These are phyloP conservation scores for Gadopsis bispinosus DNA, from an alignment of 2,797 vertebrate species.

Conservation along the genomic window DNA sequence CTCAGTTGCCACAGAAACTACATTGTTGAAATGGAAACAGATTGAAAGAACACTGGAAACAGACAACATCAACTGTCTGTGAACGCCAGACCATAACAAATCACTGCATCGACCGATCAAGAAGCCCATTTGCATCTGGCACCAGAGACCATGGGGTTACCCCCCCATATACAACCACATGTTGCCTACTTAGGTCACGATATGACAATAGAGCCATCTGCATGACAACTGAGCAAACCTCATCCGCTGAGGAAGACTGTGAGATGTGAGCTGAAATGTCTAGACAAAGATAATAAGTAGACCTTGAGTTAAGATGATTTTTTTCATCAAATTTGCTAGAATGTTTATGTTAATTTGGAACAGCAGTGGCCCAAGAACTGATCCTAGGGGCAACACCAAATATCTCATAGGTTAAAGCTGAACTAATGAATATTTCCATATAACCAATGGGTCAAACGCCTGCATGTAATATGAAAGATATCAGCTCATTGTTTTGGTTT, in stretches of 20 bases:
- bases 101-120: not conserved
- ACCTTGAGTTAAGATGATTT: not conserved
- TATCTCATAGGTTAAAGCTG: not conserved
- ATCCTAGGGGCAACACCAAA: slow-evolving; percentile 32
- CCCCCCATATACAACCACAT: not conserved
- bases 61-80: not conserved
- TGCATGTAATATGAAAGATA: not conserved
- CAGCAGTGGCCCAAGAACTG: not conserved
- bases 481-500: not conserved
- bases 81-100: not conserved
- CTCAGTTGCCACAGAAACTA: not conserved
- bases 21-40: not conserved
- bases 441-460: not conserved
- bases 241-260: not conserved
- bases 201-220: not conserved
- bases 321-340: not conserved
- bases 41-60: not conserved
- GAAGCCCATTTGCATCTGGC: not conserved
- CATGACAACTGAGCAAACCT: not conserved
- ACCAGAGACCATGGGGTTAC: not conserved
- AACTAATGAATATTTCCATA: not conserved
- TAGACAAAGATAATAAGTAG: not conserved
- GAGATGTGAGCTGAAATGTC: not conserved
- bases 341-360: not conserved
- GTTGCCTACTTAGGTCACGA: not conserved